Conservation (phyloP, 2,797 vertebrate genomes). For the Lophura swinhoii region DNA sequence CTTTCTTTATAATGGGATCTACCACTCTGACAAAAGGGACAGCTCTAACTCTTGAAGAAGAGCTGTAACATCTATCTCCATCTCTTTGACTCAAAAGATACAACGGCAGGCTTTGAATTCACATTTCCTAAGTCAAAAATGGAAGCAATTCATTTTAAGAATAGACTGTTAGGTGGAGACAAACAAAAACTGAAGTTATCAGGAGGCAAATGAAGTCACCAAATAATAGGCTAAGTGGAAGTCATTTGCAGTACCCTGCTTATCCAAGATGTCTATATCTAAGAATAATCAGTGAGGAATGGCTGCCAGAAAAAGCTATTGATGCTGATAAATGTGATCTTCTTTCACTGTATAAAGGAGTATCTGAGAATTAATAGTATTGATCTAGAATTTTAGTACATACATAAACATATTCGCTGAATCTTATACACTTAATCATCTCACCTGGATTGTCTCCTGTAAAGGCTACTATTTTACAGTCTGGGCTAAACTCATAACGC, state of each 20-base stretch:
- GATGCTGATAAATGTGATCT: not conserved
- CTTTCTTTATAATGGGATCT: not conserved
- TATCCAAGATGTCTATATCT: not conserved
- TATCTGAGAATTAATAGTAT: not conserved
- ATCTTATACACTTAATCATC: conserved; percentile 32
- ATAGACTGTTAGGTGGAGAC: not conserved
- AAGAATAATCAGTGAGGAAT: not conserved
- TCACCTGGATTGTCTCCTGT: conserved; percentile 97
- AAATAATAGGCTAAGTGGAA: not conserved
- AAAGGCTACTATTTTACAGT: conserved; percentile 90
- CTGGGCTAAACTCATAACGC: conserved; percentile 86
- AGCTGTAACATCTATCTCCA: not conserved
- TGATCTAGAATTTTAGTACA: not conserved
- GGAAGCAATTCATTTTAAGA: not conserved
- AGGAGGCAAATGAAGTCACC: not conserved
- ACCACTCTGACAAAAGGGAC: not conserved
- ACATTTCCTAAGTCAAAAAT: not conserved
- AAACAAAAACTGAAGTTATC: conserved; percentile 2
- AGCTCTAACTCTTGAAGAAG: not conserved
- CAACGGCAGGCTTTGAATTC: not conserved
- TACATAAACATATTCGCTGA: conserved; percentile 4
- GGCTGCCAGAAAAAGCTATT: not conserved
- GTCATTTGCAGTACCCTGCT: not conserved
- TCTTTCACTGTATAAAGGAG: not conserved
- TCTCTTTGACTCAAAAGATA: not conserved